Conservation (phyloP, 2,797 vertebrate genomes). For the Podarcis lilfordi region DNA sequence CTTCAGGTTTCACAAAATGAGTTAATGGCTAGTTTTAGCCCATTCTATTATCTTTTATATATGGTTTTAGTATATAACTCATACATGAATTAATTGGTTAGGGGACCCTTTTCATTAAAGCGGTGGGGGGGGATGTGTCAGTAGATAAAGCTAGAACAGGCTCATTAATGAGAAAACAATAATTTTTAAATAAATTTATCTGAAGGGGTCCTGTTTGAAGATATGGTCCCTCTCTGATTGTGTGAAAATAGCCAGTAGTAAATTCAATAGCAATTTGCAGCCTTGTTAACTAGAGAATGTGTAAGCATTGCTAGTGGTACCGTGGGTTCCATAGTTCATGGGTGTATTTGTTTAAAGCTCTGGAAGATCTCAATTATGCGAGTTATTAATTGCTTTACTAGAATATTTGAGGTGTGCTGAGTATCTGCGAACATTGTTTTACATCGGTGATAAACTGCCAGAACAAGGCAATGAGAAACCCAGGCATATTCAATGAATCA, state of each 20-base stretch:
- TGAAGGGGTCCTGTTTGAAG: slow-evolving; percentile 27
- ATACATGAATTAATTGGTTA: slow-evolving; percentile 65
- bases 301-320: neutral
- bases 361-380: slow-evolving; percentile 24
- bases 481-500: slow-evolving; percentile 32
- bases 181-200: slow-evolving; percentile 45
- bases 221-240: fast-evolving
- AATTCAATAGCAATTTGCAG: slow-evolving; percentile 8
- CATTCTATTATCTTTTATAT: slow-evolving; percentile 59
- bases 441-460: neutral
- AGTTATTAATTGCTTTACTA: slow-evolving; percentile 33
- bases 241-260: slow-evolving; percentile 30
- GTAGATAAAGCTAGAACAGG: slow-evolving; percentile 67
- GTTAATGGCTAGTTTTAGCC: slow-evolving; percentile 72
- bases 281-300: neutral
- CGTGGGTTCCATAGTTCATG: neutral
- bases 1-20: slow-evolving; percentile 78
- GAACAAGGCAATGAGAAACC: neutral
- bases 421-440: neutral
- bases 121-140: slow-evolving; percentile 40
- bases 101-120: slow-evolving; percentile 65
- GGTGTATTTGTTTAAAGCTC: slow-evolving; percentile 8
- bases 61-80: slow-evolving; percentile 63
- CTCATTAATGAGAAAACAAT: slow-evolving; percentile 76
- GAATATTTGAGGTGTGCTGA: slow-evolving; percentile 18